Percentiles rank a stretch among this genome's conserved stretches.
These are phyloP conservation scores for Tragulus kanchil DNA, from an alignment of 2,113 vertebrate genomes.

Conservation along the genomic window DNA sequence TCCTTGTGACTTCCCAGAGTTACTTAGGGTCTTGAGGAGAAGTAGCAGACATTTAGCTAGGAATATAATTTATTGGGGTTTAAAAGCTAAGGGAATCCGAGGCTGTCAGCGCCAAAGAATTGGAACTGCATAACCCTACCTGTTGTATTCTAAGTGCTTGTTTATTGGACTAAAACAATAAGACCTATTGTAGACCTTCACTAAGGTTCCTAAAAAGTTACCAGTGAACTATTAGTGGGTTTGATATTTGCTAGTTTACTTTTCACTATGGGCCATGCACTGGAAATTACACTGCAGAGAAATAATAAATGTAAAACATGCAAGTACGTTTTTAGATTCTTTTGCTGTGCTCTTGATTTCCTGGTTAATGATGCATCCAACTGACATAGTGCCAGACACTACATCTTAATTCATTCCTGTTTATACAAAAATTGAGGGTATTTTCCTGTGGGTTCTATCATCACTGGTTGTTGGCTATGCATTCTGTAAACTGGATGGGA, in stretches of 20 bases:
- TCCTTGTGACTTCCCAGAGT: background rate
- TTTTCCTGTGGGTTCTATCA: slow-evolving; percentile 1
- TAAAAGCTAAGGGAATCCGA: background rate
- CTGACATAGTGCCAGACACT: background rate
- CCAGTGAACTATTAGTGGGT: background rate
- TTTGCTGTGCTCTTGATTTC: slow-evolving; percentile 35
- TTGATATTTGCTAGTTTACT: background rate
- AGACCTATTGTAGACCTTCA: background rate
- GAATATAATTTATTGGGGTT: background rate
- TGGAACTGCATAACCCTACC: background rate
- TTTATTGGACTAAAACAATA: background rate
- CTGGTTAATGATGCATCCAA: background rate
- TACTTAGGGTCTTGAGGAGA: background rate
- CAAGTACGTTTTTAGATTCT: background rate
- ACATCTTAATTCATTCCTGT: slow-evolving; percentile 62
- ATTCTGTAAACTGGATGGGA: slow-evolving; percentile 8
- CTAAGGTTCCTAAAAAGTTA: background rate
- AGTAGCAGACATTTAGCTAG: background rate
- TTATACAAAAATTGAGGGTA: slow-evolving; percentile 48
- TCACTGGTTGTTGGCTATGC: background rate
- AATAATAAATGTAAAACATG: background rate
- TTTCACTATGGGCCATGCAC: background rate
- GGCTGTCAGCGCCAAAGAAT: background rate
- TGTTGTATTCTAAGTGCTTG: background rate
- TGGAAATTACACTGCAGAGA: background rate